Base-by-base conservation (phyloP, 2,888 invertebrate genomes). In the Diadegma fenestrale region DNA sequence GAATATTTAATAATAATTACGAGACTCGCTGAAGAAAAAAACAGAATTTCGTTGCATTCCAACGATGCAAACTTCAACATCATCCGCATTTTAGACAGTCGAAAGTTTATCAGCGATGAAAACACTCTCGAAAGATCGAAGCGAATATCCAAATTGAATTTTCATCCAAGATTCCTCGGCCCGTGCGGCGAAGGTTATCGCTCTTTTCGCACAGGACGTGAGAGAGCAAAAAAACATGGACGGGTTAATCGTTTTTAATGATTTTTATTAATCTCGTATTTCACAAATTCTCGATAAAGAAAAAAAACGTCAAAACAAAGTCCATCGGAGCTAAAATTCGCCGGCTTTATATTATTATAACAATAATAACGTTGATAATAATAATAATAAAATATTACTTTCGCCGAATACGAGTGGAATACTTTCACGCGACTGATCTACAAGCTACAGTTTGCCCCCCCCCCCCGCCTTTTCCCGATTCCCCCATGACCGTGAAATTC, bases 401-500 rank as follows among this genome's bases (percentile, higher is more conserved):
- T 76, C 64, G 14, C 76, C 58, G 19, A 22, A 6, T 58, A n/a
- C 58, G 37, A 22, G 1, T 58, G 17, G 19, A 48, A 45, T 64
- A 76, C 76, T 64, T 76, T 76, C 76, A 76, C 76, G 73, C 69
- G 69, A 48, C 69, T 48, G 14, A 41, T 41, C 41, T 19, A 37
- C 43, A 26, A 48, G 22, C 41, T 43, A 22, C 45, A 45, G 48
- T 26, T 48, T 8, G 26, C 26, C 4, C 58, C n/a, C 54, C 54
- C 19, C 69, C 48, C 48, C 63, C 63, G 0, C 43, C 68, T 26
- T 26, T 41, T 12, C 37, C 14, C 66, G 1, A 0, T 30, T 54
- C 19, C 69, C 26, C 61, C 68, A n/a, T 80, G 84, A 77, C 84
- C 80, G 71, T 77, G 80, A 84, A 80, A 80, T 77, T 72, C 26